Conservation (phyloP, 2,797 vertebrate species). For the Limosa lapponica region DNA sequence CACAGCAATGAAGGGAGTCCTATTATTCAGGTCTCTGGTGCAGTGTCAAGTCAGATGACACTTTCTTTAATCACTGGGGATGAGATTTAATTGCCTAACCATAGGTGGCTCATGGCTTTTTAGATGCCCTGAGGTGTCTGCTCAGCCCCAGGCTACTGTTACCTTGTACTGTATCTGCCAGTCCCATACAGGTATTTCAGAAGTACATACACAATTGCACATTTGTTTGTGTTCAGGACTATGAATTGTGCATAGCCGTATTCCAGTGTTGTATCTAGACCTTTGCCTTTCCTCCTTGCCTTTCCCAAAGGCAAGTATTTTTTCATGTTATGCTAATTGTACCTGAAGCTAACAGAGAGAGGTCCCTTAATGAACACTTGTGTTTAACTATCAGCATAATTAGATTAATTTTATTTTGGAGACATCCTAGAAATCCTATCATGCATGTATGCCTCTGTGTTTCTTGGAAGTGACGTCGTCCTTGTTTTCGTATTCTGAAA, state of each 20-base stretch:
- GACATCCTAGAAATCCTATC: neutral
- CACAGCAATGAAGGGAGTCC: neutral
- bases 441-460: neutral
- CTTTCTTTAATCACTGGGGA: neutral
- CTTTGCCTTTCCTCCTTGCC: neutral
- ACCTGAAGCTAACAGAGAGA: neutral
- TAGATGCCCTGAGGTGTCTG: neutral
- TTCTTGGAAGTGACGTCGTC: neutral
- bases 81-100: neutral
- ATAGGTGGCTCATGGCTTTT: neutral
- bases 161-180: neutral
- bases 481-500: neutral
- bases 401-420: constrained; percentile 41
- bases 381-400: constrained; percentile 24
- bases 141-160: neutral
- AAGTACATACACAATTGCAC: neutral
- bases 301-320: neutral
- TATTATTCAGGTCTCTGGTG: neutral
- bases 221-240: neutral
- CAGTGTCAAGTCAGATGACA: neutral
- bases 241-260: neutral
- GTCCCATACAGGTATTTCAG: neutral
- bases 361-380: constrained; percentile 23
- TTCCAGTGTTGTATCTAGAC: neutral
- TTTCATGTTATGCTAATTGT: constrained; percentile 4